These are phyloP conservation scores for Glaucomys volans DNA, from an alignment of 2,113 vertebrate genomes.

Conservation along the genomic window DNA sequence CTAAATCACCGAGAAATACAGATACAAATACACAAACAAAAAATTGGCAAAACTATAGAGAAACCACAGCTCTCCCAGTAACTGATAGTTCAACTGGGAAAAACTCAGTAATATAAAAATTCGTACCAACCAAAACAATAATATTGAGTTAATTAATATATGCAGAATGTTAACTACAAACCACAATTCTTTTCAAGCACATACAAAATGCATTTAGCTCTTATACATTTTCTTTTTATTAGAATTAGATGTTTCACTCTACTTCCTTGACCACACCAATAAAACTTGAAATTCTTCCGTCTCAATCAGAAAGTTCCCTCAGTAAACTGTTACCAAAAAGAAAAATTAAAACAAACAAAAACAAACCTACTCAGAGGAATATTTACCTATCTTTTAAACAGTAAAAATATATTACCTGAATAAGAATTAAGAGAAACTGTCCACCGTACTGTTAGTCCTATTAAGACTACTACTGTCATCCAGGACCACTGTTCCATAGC, in stretches of 20 bases:
- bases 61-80: no score
- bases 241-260: background rate
- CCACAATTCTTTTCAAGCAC: background rate
- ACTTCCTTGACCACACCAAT: conserved; percentile 38
- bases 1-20: no score
- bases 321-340: background rate
- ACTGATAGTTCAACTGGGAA: no score
- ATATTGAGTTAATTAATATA: no score
- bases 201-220: background rate
- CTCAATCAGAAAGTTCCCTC: background rate
- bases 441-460: conserved; percentile 93
- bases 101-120: no score
- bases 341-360: background rate
- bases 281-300: conserved; percentile 20
- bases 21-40: no score
- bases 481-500: conserved; percentile 93
- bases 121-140: no score
- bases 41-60: no score
- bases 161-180: no score
- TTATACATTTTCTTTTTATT: background rate
- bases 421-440: conserved; percentile 95
- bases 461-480: conserved; percentile 88
- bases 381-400: conserved; percentile 23
- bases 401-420: conserved; percentile 89
- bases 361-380: background rate